Evolutionary conservation across 2,113 vertebrate genomes (phyloP), one percentile per base, ranked within the genome.

Genomic region (Syrrhaptes paradoxus): DNA sequence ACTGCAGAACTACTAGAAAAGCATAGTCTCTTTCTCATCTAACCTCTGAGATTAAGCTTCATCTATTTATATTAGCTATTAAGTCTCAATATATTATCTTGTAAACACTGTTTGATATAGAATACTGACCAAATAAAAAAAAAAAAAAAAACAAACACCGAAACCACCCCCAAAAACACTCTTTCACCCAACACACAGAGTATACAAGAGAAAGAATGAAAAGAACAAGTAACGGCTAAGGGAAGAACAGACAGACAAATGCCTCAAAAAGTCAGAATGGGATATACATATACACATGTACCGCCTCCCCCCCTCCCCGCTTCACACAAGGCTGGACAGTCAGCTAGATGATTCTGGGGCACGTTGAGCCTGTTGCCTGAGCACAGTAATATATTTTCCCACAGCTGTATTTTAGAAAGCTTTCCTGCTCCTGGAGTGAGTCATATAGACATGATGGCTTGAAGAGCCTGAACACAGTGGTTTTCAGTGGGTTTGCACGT

Each of bases 371-470:
- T 43, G 24, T 4, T 55, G 21, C 25, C 70, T 43, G 21, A 62
- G 9, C 9, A 24, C 41, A 16, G 17, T 3, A 65, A 32, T 11
- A 8, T 0, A 0, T n/a, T 59, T 65, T 21, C 18, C 59, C 9
- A 24, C 26, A 73, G 34, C 7, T 41, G 8, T 21, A 7, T 13
- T 34, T 41, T 10, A 16, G 14, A 59, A 75, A 68, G 43, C 29
- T 51, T 85, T 82, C 15, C 31, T 52, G 21, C 12, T 82, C 5
- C n/a, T 61, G 17, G 15, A 34, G 15, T 2, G 59, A 85, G 14
- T 32, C 45, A 34, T 12, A 25, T 0, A 54, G 28, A 68, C 18
- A 3, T 4, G 4, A 25, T 2, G 21, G 17, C 36, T 76, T 25
- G 31, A 54, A 82, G 21, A 68, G 57, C 15, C 31, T 7, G 13